These are phyloP conservation scores for Alloscopus bannaensis DNA, from an alignment of 2,888 invertebrate genomes.

Conservation along the genomic window DNA sequence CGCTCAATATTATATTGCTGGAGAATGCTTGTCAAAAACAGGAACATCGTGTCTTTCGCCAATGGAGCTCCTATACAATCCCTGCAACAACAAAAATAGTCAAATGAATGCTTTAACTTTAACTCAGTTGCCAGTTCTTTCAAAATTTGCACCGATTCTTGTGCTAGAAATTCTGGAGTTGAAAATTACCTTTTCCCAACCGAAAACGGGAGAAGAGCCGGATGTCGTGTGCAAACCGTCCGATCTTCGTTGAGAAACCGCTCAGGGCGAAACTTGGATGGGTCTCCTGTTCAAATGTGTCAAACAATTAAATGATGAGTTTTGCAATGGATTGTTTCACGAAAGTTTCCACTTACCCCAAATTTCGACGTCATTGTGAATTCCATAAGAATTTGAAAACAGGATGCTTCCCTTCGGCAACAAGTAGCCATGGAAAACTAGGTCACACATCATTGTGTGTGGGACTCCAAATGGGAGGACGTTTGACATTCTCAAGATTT, in stretches of 20 bases:
- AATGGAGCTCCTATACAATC: constrained; percentile 58
- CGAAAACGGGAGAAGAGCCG: constrained; percentile 55
- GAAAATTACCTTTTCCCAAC: constrained; percentile 54
- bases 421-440: constrained; percentile 37
- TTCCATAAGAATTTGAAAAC: constrained; percentile 35
- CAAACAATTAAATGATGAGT: too few species aligned
- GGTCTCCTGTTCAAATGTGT: too few species aligned
- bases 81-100: too few species aligned
- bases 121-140: too few species aligned
- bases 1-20: constrained; percentile 42
- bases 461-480: constrained; percentile 48
- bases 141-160: too few species aligned
- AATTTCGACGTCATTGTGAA: constrained; percentile 56
- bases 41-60: constrained; percentile 51
- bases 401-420: constrained; percentile 50
- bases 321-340: too few species aligned
- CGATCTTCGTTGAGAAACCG: constrained; percentile 59
- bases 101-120: too few species aligned
- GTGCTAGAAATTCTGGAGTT: too few species aligned
- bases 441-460: constrained; percentile 32
- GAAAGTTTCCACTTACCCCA: too few species aligned
- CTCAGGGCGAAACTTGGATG: constrained; percentile 61
- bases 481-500: constrained; percentile 56
- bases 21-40: constrained; percentile 43
- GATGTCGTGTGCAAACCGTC: constrained; percentile 40